These are phyloP conservation scores for Acromyrmex echinatior DNA, from an alignment of 1,140 invertebrate species.

Conservation along the genomic window DNA sequence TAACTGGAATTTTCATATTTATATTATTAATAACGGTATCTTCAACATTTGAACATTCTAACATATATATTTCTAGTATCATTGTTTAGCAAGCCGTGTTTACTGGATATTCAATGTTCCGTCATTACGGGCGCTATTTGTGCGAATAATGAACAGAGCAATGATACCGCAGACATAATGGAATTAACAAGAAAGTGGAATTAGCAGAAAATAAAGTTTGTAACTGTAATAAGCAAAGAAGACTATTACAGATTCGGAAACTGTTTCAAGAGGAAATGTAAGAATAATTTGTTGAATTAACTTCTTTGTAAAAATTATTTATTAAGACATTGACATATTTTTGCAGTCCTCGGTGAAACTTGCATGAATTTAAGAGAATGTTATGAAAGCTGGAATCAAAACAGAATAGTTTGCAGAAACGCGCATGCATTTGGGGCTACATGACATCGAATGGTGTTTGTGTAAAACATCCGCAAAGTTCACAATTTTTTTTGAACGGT, in stretches of 20 bases:
- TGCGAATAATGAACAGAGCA: not conserved
- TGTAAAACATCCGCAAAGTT: not conserved
- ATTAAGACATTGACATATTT: constrained; percentile 9
- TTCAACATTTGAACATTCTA: not conserved
- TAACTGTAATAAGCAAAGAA: constrained; percentile 20
- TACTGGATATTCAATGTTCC: constrained; percentile 67
- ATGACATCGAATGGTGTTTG: constrained; percentile 44
- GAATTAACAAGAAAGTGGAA: not conserved
- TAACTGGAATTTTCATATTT: not conserved
- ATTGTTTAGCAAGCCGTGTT: constrained; percentile 55
- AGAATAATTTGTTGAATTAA: not conserved
- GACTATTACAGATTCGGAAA: constrained; percentile 59
- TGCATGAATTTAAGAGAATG: too few relatives aligned
- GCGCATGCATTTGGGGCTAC: constrained; percentile 69
- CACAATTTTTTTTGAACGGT: constrained; percentile 7
- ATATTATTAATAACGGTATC: not conserved
- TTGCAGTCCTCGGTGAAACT: too few relatives aligned
- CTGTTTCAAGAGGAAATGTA: constrained; percentile 71
- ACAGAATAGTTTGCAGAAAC: constrained; percentile 68
- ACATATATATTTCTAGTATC: constrained; percentile 47
- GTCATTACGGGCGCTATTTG: constrained; percentile 54
- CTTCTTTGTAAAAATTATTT: not conserved
- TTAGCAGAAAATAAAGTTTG: constrained; percentile 43
- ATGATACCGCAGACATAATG: not conserved
- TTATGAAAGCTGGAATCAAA: too few relatives aligned